phyloP scores from a whole-genome alignment of 1,140 invertebrate species.

The Radopholus similis region DNA sequence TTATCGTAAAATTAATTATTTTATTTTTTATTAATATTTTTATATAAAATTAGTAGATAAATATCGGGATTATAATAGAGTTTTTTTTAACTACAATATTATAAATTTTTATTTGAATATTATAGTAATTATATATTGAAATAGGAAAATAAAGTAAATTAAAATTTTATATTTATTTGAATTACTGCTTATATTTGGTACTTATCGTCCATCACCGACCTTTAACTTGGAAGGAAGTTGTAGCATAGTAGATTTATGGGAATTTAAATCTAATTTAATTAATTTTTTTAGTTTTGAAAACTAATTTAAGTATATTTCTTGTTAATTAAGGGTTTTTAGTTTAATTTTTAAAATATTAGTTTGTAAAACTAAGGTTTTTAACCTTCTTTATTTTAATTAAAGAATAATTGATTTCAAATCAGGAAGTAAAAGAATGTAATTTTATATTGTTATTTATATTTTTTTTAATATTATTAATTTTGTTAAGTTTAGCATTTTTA shows the following conservation, averaged over 20 bases:
- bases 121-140: constrained; percentile 37
- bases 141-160: constrained; percentile 45
- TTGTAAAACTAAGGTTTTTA: constrained; percentile 46
- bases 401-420: not conserved
- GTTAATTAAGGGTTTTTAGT: constrained; percentile 33
- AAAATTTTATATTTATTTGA: constrained; percentile 44
- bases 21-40: constrained; percentile 39
- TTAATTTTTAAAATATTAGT: constrained; percentile 48
- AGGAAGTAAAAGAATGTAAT: constrained; percentile 37
- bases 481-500: constrained; percentile 69
- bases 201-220: constrained; percentile 46
- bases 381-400: constrained; percentile 29
- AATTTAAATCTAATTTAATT: constrained; percentile 40
- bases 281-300: constrained; percentile 43
- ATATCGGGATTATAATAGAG: constrained; percentile 36
- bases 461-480: constrained; percentile 61
- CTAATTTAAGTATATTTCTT: constrained; percentile 36
- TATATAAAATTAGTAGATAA: constrained; percentile 44
- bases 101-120: constrained; percentile 34
- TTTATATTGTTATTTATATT: constrained; percentile 63
- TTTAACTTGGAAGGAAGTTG: constrained; percentile 43
- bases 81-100: constrained; percentile 35
- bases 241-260: constrained; percentile 40
- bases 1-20: constrained; percentile 16
- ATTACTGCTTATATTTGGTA: constrained; percentile 44